These are phyloP conservation scores for Oreonectes daqikongensis DNA, from an alignment of 2,797 vertebrate species.

Conservation along the genomic window DNA sequence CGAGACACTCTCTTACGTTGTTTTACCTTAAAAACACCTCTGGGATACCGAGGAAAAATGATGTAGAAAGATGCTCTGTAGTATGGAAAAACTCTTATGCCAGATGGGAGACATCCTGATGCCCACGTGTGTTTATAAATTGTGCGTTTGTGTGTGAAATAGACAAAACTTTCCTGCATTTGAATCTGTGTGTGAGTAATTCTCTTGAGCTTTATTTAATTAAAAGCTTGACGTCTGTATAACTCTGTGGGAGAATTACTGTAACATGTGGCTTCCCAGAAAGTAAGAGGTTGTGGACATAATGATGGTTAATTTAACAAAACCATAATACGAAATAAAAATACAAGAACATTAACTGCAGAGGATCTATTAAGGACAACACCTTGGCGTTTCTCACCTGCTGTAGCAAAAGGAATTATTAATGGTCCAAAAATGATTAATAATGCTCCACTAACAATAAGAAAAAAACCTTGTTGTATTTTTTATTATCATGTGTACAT, in stretches of 20 bases:
- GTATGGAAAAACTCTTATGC: conserved; percentile 46
- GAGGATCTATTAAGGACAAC: conserved; percentile 8
- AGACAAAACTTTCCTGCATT: conserved; percentile 60
- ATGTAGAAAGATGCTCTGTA: conserved; percentile 46
- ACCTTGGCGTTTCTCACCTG: too few relatives aligned
- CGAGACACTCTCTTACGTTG: background rate
- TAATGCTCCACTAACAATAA: conserved; percentile 15
- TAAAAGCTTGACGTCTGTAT: conserved; percentile 77
- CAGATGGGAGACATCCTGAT: conserved; percentile 70
- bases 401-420: too few relatives aligned
- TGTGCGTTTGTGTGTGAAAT: conserved; percentile 56
- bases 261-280: conserved; percentile 25
- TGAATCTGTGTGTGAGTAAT: conserved; percentile 64
- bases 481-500: background rate
- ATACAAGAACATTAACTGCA: conserved; percentile 41
- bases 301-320: conserved; percentile 1
- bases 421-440: too few relatives aligned
- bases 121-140: conserved; percentile 69
- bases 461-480: conserved; percentile 23
- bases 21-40: background rate
- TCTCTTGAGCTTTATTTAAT: conserved; percentile 73
- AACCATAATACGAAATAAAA: background rate
- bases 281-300: background rate
- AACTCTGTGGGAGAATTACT: conserved; percentile 54
- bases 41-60: conserved; percentile 46